phyloP scores from a whole-genome alignment of 2,113 vertebrate genomes.

The Cyrtonyx montezumae region DNA sequence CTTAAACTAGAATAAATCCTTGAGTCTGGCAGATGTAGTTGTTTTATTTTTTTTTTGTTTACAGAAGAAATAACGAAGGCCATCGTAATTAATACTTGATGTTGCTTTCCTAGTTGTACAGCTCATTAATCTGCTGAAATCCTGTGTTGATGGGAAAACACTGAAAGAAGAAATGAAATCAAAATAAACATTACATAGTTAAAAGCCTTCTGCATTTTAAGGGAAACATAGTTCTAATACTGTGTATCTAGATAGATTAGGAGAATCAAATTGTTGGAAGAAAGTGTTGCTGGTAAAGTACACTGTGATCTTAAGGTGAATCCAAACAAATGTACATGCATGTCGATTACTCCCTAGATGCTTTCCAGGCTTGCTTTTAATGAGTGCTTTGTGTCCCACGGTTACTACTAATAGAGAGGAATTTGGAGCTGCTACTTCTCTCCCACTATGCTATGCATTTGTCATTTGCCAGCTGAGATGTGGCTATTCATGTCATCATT shows the following conservation, averaged over 20 bases:
- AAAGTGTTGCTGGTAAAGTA: constrained; percentile 16
- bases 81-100: neutral
- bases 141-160: neutral
- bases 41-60: neutral
- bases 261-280: constrained; percentile 33
- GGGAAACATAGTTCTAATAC: neutral
- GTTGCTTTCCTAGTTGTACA: neutral
- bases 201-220: neutral
- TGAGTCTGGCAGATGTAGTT: neutral
- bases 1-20: neutral
- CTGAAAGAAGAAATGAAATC: neutral
- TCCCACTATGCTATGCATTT: neutral
- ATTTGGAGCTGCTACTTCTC: constrained; percentile 23
- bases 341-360: neutral
- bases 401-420: neutral
- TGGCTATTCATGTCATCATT: constrained; percentile 10
- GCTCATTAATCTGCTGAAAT: neutral
- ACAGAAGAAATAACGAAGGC: neutral
- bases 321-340: neutral
- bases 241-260: neutral
- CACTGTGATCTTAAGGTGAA: neutral
- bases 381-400: neutral
- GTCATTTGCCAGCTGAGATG: constrained; percentile 23
- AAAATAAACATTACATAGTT: neutral
- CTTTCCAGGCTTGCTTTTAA: neutral